A percentile compares a stretch with the other conserved stretches of the same genome.
These are phyloP conservation scores for Pangasius larnaudii DNA, from an alignment of 2,797 vertebrate species.

Conservation along the genomic window DNA sequence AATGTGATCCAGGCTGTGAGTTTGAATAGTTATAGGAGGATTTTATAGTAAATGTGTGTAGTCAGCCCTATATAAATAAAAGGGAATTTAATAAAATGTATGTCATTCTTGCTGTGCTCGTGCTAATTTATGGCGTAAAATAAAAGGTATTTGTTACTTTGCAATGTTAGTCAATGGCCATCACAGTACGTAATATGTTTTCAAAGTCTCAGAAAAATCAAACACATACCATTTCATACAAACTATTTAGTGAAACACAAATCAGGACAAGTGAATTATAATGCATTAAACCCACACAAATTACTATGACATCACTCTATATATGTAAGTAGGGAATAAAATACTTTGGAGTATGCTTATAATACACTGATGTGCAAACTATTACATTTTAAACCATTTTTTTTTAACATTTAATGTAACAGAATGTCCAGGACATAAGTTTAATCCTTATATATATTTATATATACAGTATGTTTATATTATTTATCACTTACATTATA, in stretches of 20 bases:
- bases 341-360: neutral
- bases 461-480: too few relatives aligned
- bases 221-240: neutral
- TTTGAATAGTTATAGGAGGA: constrained; percentile 12
- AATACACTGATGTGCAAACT: neutral
- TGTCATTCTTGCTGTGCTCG: neutral
- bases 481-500: too few relatives aligned
- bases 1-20: constrained; percentile 35
- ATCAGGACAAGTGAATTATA: neutral
- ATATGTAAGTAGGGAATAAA: neutral
- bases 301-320: neutral
- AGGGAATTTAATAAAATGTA: neutral
- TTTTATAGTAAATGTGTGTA: neutral
- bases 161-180: neutral
- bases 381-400: neutral
- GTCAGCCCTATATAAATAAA: neutral
- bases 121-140: neutral
- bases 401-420: neutral
- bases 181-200: neutral
- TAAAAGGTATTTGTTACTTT: neutral
- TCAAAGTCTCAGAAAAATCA: neutral
- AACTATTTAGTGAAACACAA: neutral
- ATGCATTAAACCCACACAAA: too few relatives aligned
- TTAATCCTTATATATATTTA: neutral
- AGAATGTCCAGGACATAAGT: neutral